These are phyloP conservation scores for Alces alces DNA, from an alignment of 2,113 vertebrate genomes.

Conservation along the genomic window DNA sequence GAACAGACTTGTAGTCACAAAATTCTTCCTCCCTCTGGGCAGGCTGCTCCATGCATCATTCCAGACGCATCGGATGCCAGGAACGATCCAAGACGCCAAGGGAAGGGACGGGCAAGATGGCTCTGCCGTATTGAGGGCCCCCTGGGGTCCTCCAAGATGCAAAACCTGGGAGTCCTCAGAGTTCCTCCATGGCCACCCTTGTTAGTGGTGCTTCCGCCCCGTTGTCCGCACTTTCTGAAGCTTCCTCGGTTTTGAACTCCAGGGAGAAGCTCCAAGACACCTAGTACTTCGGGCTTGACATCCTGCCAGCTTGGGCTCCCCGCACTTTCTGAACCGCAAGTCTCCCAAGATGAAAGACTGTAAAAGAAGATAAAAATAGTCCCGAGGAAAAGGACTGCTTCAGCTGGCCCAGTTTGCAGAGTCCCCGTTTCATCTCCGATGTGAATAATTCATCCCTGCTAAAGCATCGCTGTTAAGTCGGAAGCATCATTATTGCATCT, in stretches of 20 bases:
- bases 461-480: conserved; percentile 52
- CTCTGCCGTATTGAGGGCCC: not conserved
- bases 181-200: rapidly evolving
- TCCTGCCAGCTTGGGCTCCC: conserved; percentile 56
- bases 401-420: conserved; percentile 68
- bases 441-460: conserved; percentile 75
- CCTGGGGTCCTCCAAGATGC: rapidly evolving
- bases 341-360: conserved; percentile 74
- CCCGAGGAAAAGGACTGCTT: conserved; percentile 65
- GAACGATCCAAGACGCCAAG: rapidly evolving
- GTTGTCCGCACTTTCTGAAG: rapidly evolving
- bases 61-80: rapidly evolving
- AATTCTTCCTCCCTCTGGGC: not conserved
- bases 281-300: conserved; percentile 39
- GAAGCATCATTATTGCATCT: conserved; percentile 71
- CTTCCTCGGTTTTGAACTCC: not conserved
- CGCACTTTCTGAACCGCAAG: conserved; percentile 19
- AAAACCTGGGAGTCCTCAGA: not conserved
- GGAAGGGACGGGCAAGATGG: not conserved
- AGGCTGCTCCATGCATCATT: rapidly evolving
- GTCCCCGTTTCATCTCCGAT: conserved; percentile 61
- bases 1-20: no score
- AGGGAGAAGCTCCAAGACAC: conserved; percentile 42
- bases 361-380: conserved; percentile 71
- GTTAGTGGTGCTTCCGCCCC: rapidly evolving